A percentile compares a stretch with the other conserved stretches of the same genome.
Conservation (phyloP, 2,797 vertebrate species). For the Sebastes itinus region DNA sequence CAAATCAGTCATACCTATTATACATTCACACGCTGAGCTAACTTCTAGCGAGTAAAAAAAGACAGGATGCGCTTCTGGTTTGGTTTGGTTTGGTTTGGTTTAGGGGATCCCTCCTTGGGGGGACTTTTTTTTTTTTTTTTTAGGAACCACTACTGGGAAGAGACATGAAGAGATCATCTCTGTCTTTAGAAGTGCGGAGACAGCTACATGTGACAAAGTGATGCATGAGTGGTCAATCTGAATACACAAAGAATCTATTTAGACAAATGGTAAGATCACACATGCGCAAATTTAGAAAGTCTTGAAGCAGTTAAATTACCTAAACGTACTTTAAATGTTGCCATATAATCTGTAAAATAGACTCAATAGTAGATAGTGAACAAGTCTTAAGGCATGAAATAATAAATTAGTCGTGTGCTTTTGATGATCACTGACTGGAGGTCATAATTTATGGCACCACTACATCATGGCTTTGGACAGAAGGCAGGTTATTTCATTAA, state of each 20-base stretch:
- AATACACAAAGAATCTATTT: not conserved
- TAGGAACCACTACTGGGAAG: not conserved
- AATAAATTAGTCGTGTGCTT: not conserved
- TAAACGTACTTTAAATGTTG: not conserved
- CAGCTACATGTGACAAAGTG: constrained; percentile 2
- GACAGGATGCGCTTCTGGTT: not conserved
- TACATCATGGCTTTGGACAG: constrained; percentile 25
- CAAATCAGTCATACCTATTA: constrained; percentile 59
- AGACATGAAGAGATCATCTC: not conserved
- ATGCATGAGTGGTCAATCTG: constrained; percentile 1
- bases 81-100: not conserved
- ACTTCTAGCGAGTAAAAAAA: constrained; percentile 11
- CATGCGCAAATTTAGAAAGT: not conserved
- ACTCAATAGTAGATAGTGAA: constrained; percentile 16
- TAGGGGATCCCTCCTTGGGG: not conserved
- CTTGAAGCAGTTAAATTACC: too few species aligned
- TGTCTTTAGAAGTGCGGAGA: not conserved
- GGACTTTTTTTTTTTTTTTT: not conserved
- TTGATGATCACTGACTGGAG: constrained; percentile 42
- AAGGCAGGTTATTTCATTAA: constrained; percentile 45
- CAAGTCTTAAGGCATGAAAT: not conserved
- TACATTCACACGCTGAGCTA: constrained; percentile 18
- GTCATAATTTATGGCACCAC: constrained; percentile 24
- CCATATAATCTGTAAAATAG: constrained; percentile 5
- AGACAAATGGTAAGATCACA: not conserved